Evolutionary conservation across 2,797 vertebrate genomes (phyloP), one percentile per base, ranked within the genome.

Genomic region (Mormyrops attenuatus): DNA sequence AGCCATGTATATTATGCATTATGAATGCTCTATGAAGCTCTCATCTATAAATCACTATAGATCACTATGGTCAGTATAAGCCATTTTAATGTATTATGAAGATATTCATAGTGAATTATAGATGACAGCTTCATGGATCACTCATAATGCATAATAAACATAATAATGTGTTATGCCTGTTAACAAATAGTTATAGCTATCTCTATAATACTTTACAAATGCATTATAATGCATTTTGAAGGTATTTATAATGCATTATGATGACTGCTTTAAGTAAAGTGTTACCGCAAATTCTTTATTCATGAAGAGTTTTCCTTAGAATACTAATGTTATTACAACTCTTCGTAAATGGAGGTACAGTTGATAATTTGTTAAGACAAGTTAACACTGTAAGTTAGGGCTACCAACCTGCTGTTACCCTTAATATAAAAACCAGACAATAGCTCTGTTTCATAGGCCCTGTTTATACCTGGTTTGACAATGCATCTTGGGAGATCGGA

Each of bases 371-470:
- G 77, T 57, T 53, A 80, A 57, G 69, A n/a, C 50, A 60, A 89
- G 69, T 91, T 91, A 91, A 89, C 91, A 91, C 73, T 80, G 69
- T 80, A 89, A 91, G 89, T 69, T 88, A 92, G 89, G 90, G 91
- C 93, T 91, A 91, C 90, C 52, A 89, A 89, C 89, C 92, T 88
- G 60, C 92, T 91, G 92, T 95, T 94, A 94, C 92, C 90, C 88
- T 89, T 91, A 92, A 92, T 92, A 91, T 93, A 92, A 94, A 92
- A 94, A 93, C 92, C 91, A 94, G 90, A 91, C 92, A 91, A 90
- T 93, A 93, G 90, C 91, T 94, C 94, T 94, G 92, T 26, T 30
- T 73, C 13, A 73, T 26, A 11, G 7, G 8, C 22, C 22, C 30
- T 69, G 26, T 13, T 69, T 34, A 15, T 30, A 15, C 9, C 0